Evolutionary conservation across 2,113 vertebrate genomes (phyloP).

Genomic region (Mormoops blainvillei): DNA sequence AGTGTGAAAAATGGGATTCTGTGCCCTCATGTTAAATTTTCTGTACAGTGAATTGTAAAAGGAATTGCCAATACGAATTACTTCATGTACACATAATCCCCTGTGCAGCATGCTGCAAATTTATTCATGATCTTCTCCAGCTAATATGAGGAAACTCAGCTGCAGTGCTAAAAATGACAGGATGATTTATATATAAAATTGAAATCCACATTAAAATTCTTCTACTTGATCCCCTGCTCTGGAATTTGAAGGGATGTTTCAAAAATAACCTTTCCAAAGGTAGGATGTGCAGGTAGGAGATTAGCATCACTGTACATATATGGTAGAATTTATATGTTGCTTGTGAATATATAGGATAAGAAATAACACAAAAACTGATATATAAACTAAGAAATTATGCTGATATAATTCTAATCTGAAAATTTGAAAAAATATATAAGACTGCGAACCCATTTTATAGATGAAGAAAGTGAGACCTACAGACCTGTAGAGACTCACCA

Average conservation of each 20-base stretch:
- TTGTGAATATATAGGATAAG: background rate
- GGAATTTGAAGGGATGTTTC: background rate
- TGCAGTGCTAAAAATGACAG: slow-evolving; percentile 50
- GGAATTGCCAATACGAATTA: slow-evolving; percentile 69
- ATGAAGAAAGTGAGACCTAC: background rate
- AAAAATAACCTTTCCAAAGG: background rate
- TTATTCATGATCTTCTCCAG: slow-evolving; percentile 72
- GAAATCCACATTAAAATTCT: slow-evolving; percentile 51
- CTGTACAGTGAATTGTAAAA: slow-evolving; percentile 60
- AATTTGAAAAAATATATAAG: background rate
- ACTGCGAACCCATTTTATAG: background rate
- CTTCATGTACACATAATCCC: slow-evolving; percentile 59
- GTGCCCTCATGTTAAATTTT: slow-evolving; percentile 34
- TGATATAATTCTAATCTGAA: background rate
- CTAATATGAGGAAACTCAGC: slow-evolving; percentile 57
- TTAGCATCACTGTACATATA: background rate
- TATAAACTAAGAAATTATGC: background rate
- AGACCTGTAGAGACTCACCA: background rate
- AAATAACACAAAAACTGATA: background rate
- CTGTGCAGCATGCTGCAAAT: slow-evolving; percentile 61
- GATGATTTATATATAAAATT: slow-evolving; percentile 60
- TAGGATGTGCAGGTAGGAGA: background rate
- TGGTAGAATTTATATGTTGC: background rate
- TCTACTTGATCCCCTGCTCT: slow-evolving; percentile 43
- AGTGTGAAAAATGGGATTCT: slow-evolving; percentile 14